phyloP scores from a whole-genome alignment of 1,140 invertebrate species.

The Ectropis grisescens region DNA sequence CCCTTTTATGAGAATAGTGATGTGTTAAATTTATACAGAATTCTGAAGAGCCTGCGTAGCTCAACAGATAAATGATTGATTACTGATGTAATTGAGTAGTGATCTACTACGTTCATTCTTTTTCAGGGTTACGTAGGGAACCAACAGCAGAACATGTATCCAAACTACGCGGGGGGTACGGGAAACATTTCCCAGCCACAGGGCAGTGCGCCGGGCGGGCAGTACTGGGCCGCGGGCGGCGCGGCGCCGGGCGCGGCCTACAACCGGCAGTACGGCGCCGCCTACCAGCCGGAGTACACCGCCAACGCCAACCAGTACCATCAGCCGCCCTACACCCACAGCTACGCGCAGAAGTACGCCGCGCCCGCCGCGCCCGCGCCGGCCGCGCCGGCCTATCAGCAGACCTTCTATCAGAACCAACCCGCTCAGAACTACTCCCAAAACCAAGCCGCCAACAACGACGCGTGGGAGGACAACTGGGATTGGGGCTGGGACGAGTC shows the following conservation, averaged over 20 bases:
- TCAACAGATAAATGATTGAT: too few relatives aligned
- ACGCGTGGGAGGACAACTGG: conserved; percentile 63
- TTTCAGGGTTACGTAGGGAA: too few relatives aligned
- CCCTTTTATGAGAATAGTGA: too few relatives aligned
- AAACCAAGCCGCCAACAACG: conserved; percentile 27
- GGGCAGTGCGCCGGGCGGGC: conserved; percentile 24
- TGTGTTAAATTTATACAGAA: too few relatives aligned
- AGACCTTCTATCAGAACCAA: conserved; percentile 43
- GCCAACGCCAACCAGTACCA: conserved; percentile 44
- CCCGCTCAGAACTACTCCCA: conserved; percentile 27
- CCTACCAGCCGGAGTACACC: conserved; percentile 36
- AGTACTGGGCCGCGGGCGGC: conserved; percentile 34
- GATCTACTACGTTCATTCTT: too few relatives aligned
- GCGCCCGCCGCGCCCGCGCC: conserved; percentile 38
- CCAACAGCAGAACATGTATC: conserved; percentile 41
- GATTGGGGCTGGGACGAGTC: conserved; percentile 66
- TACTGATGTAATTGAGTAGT: too few relatives aligned
- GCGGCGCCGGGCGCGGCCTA: too few relatives aligned
- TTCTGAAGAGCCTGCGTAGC: too few relatives aligned
- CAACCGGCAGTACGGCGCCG: conserved; percentile 45
- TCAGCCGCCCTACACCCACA: conserved; percentile 25
- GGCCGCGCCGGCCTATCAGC: conserved; percentile 33
- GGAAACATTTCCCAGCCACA: conserved; percentile 10
- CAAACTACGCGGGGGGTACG: conserved; percentile 31
- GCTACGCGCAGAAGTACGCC: conserved; percentile 44